phyloP scores from a whole-genome alignment of 1,140 invertebrate species.

The Harlomillsia oculata region DNA sequence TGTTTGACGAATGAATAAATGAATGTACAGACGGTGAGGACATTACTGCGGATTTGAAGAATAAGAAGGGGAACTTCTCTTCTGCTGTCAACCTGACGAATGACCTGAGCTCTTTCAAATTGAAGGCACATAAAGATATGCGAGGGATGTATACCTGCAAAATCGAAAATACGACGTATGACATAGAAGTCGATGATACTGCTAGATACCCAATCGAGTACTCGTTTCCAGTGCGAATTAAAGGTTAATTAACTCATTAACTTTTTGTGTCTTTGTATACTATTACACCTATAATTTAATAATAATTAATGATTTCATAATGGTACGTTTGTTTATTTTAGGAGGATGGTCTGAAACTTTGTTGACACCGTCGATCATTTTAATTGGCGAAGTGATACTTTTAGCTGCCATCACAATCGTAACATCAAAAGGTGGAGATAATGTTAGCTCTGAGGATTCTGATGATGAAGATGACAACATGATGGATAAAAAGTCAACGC shows the following conservation, averaged over 20 bases:
- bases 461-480: slow-evolving; percentile 16
- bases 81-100: neutral
- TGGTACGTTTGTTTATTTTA: too few relatives aligned
- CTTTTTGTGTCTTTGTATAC: too few relatives aligned
- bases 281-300: too few relatives aligned
- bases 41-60: neutral
- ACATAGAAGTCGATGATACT: too few relatives aligned
- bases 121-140: too few relatives aligned
- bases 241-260: slow-evolving; percentile 6
- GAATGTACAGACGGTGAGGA: neutral
- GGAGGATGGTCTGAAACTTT: neutral
- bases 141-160: neutral
- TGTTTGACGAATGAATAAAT: neutral
- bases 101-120: too few relatives aligned
- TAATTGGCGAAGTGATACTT: slow-evolving; percentile 1
- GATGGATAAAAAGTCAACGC: neutral
- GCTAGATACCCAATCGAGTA: neutral
- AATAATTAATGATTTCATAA: too few relatives aligned
- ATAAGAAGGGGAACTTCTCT: neutral
- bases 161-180: too few relatives aligned
- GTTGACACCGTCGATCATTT: neutral
- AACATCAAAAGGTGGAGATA: slow-evolving; percentile 4
- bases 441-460: neutral
- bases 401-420: slow-evolving; percentile 3
- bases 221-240: neutral